phyloP scores from a whole-genome alignment of 1,140 invertebrate genomes.

The Asbolus verrucosus region DNA sequence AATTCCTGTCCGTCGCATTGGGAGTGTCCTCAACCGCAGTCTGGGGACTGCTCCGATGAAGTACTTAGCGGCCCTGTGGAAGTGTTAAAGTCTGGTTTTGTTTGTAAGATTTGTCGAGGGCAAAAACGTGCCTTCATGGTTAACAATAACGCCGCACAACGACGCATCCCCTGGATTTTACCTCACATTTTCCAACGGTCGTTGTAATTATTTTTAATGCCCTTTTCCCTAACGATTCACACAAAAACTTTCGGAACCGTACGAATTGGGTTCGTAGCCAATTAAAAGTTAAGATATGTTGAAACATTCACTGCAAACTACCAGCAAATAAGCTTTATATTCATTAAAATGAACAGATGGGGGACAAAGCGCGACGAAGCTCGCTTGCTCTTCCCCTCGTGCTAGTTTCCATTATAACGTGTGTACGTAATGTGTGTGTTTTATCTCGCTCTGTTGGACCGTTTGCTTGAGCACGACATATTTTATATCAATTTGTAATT shows the following conservation, averaged over 20 bases:
- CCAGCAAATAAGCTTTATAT: constrained; percentile 22
- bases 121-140: constrained; percentile 25
- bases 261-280: constrained; percentile 36
- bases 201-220: constrained; percentile 33
- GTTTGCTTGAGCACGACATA: not conserved
- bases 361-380: constrained; percentile 12
- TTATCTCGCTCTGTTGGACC: too few species aligned
- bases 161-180: constrained; percentile 20
- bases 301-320: constrained; percentile 34
- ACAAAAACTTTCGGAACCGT: constrained; percentile 27
- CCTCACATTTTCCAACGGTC: constrained; percentile 23
- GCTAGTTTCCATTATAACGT: constrained; percentile 9
- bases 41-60: constrained; percentile 32
- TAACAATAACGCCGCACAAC: constrained; percentile 17
- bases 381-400: not conserved
- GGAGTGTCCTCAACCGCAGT: constrained; percentile 38
- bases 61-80: constrained; percentile 42
- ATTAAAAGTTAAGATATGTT: constrained; percentile 39
- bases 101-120: constrained; percentile 37
- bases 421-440: not conserved
- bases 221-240: not conserved
- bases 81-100: constrained; percentile 42
- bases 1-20: constrained; percentile 22
- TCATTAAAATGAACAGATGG: constrained; percentile 30
- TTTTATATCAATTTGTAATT: constrained; percentile 6